Percentiles rank a stretch among this genome's conserved stretches.
Conservation (phyloP, 2,113 vertebrate species). For the Ageneiosus marmoratus region DNA sequence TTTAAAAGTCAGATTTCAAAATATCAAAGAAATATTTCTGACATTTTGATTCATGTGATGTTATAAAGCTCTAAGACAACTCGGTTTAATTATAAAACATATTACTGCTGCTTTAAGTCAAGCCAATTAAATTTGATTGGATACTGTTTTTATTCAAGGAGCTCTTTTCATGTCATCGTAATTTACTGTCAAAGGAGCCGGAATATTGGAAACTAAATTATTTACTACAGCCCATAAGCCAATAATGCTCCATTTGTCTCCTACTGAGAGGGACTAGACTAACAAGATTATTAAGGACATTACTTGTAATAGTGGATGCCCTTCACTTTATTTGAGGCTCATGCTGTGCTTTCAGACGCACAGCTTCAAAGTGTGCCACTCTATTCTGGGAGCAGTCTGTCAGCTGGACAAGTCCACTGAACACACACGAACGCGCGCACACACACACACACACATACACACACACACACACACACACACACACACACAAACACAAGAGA, state of each 20-base stretch:
- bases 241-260: constrained; percentile 98
- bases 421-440: not conserved
- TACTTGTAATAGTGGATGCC: constrained; percentile 94
- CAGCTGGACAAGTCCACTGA: constrained; percentile 35
- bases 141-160: constrained; percentile 99
- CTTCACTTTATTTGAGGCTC: constrained; percentile 90
- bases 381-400: constrained; percentile 80
- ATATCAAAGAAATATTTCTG: constrained; percentile 86
- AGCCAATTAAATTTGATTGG: constrained; percentile 99
- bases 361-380: constrained; percentile 87
- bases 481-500: not conserved
- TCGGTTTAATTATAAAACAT: constrained; percentile 97
- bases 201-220: constrained; percentile 97
- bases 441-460: constrained; percentile 13
- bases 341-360: constrained; percentile 86
- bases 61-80: constrained; percentile 91
- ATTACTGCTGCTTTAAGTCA: constrained; percentile 93
- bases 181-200: constrained; percentile 97
- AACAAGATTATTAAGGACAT: constrained; percentile 99
- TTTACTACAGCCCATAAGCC: constrained; percentile 96
- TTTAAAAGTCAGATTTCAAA: constrained; percentile 74
- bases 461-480: not conserved
- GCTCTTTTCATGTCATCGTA: constrained; percentile 98
- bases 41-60: constrained; percentile 92
- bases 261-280: constrained; percentile 86